phyloP scores from a whole-genome alignment of 2,113 vertebrate species.

The Pteronura brasiliensis region DNA sequence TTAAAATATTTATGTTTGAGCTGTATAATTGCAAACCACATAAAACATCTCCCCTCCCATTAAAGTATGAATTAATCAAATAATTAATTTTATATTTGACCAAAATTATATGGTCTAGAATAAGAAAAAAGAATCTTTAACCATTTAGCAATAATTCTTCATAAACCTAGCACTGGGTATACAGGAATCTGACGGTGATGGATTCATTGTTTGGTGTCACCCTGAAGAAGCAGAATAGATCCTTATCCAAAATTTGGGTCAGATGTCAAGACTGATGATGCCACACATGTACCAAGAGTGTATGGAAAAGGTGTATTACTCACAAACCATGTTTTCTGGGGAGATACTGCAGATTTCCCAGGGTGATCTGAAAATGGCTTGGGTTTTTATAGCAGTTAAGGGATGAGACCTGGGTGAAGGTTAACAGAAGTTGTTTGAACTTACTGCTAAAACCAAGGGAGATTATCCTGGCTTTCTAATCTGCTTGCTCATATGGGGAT shows the following conservation, averaged over 20 bases:
- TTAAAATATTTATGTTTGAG: background rate
- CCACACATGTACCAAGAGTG: background rate
- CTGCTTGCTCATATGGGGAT: background rate
- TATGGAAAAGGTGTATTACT: background rate
- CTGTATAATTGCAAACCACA: background rate
- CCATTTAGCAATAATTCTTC: background rate
- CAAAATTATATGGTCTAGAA: background rate
- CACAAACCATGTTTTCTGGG: background rate
- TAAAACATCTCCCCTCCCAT: background rate
- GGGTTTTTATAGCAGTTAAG: background rate
- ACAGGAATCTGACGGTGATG: background rate
- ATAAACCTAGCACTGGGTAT: background rate
- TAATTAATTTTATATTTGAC: background rate
- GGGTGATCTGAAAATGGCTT: background rate
- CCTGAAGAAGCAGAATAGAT: background rate
- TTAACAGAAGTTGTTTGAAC: background rate
- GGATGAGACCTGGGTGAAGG: background rate
- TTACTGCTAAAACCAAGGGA: background rate
- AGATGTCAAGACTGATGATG: background rate
- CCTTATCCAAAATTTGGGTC: background rate
- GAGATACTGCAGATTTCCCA: background rate
- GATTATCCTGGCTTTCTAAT: background rate
- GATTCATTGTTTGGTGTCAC: background rate
- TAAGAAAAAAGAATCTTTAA: background rate
- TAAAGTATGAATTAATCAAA: background rate